phyloP scores from a whole-genome alignment of 2,797 vertebrate genomes.

The Galagoides demidoff region DNA sequence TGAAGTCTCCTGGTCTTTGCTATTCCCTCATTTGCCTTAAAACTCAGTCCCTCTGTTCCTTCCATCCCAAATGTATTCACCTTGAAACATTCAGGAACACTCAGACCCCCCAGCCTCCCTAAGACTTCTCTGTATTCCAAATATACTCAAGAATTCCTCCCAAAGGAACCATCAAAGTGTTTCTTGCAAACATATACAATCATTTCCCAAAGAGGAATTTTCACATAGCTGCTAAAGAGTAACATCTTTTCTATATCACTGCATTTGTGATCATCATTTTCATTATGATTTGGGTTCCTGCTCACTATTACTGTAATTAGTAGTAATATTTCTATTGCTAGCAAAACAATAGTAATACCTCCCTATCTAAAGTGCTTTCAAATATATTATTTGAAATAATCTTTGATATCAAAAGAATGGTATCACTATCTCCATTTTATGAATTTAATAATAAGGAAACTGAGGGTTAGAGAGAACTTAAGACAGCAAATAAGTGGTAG shows the following conservation, averaged over 20 bases:
- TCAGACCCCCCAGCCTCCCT: rapidly evolving
- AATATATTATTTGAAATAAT: background rate
- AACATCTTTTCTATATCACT: background rate
- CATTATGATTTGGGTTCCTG: background rate
- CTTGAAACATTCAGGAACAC: background rate
- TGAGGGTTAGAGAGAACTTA: background rate
- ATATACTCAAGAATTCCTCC: background rate
- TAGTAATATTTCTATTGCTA: background rate
- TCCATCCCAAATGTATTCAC: background rate
- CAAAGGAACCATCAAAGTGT: background rate
- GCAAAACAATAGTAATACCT: background rate
- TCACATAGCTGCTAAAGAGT: background rate
- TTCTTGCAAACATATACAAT: background rate
- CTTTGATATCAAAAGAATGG: background rate
- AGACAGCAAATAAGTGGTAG: background rate
- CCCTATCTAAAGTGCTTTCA: background rate
- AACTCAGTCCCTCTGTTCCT: background rate
- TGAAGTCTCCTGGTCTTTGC: background rate
- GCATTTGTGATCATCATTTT: background rate
- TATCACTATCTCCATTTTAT: background rate
- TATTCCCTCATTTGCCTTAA: background rate
- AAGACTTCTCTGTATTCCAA: background rate
- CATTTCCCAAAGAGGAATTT: background rate
- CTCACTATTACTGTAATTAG: too few relatives aligned
- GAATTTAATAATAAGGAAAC: background rate